A percentile compares a stretch with the other conserved stretches of the same genome.
These are phyloP conservation scores for Callosobruchus maculatus DNA, from an alignment of 2,888 invertebrate genomes.

Conservation along the genomic window DNA sequence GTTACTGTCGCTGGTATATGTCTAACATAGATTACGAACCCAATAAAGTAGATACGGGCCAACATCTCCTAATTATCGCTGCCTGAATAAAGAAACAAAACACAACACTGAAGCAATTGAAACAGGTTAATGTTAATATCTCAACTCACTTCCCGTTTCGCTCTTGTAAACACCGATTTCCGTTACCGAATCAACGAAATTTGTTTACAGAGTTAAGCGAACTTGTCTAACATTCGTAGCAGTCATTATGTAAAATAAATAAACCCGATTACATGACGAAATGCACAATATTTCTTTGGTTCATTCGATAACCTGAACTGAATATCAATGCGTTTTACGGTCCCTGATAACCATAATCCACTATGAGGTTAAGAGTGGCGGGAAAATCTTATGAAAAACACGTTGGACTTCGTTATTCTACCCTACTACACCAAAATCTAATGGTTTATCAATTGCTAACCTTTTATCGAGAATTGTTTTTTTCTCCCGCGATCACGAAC, in stretches of 20 bases:
- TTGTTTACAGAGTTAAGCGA: neutral
- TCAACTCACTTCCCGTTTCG: neutral
- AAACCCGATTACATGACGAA: neutral
- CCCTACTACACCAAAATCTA: too few relatives aligned
- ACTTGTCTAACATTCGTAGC: neutral
- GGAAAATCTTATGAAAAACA: too few relatives aligned
- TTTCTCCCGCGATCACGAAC: too few relatives aligned
- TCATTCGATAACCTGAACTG: neutral
- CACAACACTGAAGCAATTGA: neutral
- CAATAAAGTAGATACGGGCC: too few relatives aligned
- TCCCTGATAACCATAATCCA: neutral
- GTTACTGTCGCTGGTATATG: too few relatives aligned
- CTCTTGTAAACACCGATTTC: neutral
- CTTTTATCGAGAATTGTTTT: too few relatives aligned
- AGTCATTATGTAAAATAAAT: neutral
- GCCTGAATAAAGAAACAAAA: too few relatives aligned
- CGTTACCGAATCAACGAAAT: neutral
- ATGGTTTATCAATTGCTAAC: too few relatives aligned
- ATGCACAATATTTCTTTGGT: neutral
- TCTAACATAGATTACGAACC: too few relatives aligned
- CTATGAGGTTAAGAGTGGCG: too few relatives aligned
- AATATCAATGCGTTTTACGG: neutral
- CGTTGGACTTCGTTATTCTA: too few relatives aligned
- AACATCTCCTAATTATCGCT: too few relatives aligned
- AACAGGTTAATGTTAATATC: neutral